A percentile compares a stretch with the other conserved stretches of the same genome.
Evolutionary conservation across 2,888 invertebrate genomes (phyloP).

Genomic region (Blomia tropicalis): DNA sequence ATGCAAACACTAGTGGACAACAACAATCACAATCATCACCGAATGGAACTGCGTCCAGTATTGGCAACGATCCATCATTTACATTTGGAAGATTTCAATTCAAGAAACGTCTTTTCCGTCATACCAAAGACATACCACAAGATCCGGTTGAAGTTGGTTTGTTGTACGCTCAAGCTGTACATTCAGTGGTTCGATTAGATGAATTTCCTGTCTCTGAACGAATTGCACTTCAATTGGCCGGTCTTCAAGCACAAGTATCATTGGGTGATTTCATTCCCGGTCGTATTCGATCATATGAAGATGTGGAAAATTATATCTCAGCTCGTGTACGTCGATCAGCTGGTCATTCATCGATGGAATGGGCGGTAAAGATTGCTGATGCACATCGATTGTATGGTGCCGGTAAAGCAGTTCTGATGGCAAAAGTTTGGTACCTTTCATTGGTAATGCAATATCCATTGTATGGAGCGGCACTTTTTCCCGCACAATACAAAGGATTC

Average conservation of each 20-base stretch:
- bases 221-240: conserved; percentile 79
- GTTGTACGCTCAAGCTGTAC: conserved; percentile 83
- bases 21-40: conserved; percentile 30
- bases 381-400: conserved; percentile 53
- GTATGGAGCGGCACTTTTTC: conserved; percentile 69
- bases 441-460: conserved; percentile 93
- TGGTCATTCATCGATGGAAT: conserved; percentile 33
- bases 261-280: conserved; percentile 53
- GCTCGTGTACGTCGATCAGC: conserved; percentile 33
- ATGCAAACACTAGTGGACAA: background rate
- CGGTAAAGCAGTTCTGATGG: conserved; percentile 74
- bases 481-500: conserved; percentile 78
- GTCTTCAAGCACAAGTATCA: conserved; percentile 84
- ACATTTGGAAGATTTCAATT: conserved; percentile 65
- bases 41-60: conserved; percentile 51
- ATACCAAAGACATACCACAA: conserved; percentile 71
- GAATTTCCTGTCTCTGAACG: conserved; percentile 88
- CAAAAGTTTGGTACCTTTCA: conserved; percentile 78
- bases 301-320: conserved; percentile 66
- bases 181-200: conserved; percentile 87
- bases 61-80: background rate
- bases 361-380: conserved; percentile 36
- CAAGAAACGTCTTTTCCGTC: conserved; percentile 71
- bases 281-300: conserved; percentile 48
- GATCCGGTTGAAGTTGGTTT: conserved; percentile 88